A percentile compares a stretch with the other conserved stretches of the same genome.
Evolutionary conservation across 1,140 invertebrate genomes (phyloP).

Genomic region (Macrosteles quadrilineatus): DNA sequence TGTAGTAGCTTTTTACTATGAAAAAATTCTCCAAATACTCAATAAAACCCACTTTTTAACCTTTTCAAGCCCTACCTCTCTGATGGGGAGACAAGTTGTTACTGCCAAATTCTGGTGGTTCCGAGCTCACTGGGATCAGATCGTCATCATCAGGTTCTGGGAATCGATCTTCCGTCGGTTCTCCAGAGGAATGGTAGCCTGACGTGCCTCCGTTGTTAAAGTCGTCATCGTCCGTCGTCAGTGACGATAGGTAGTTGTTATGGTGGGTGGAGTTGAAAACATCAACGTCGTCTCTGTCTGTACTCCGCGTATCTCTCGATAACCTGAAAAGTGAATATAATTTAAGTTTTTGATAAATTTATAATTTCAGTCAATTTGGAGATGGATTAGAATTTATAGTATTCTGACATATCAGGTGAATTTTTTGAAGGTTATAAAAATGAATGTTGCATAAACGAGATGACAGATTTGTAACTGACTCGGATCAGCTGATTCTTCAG

Average conservation of each 20-base stretch:
- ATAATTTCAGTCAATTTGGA: no score
- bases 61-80: no score
- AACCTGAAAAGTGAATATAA: not conserved
- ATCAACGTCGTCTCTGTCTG: not conserved
- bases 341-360: no score
- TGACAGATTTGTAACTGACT: no score
- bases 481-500: no score
- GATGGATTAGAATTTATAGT: no score
- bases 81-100: not conserved
- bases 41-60: no score
- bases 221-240: conserved; percentile 26
- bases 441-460: no score
- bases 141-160: not conserved
- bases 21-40: no score
- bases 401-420: no score
- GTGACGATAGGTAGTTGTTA: not conserved
- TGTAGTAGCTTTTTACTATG: no score
- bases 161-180: not conserved
- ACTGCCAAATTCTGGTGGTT: not conserved
- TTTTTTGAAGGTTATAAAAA: no score
- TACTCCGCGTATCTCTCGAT: not conserved
- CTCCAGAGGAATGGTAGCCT: not conserved
- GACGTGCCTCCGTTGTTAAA: not conserved
- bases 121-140: not conserved
- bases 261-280: not conserved